Evolutionary conservation across 2,888 invertebrate species (phyloP).

Genomic region (Chironomus tentans): DNA sequence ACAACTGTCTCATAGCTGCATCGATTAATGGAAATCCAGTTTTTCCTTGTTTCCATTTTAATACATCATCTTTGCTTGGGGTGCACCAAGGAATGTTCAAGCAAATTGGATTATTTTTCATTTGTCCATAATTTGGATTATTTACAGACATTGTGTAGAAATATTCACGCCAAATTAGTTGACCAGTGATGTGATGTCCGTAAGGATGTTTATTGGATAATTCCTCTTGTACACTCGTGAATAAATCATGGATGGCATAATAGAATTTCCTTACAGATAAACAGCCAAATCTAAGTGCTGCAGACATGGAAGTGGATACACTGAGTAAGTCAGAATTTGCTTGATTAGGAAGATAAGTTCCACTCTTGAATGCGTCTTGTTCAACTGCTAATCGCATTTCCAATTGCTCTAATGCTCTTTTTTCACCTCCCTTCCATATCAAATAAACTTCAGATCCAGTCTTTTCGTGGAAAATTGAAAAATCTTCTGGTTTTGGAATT

Average conservation of each 20-base stretch:
- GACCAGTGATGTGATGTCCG: conserved; percentile 44
- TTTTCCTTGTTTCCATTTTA: conserved; percentile 51
- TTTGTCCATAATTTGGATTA: conserved; percentile 58
- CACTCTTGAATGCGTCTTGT: conserved; percentile 45
- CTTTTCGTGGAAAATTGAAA: conserved; percentile 46
- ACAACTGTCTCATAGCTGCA: conserved; percentile 62
- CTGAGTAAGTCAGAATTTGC: conserved; percentile 57
- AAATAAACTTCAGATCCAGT: conserved; percentile 36
- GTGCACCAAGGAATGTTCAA: conserved; percentile 59
- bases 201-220: conserved; percentile 32
- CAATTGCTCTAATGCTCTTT: conserved; percentile 49
- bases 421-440: conserved; percentile 60
- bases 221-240: conserved; percentile 45
- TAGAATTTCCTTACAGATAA: conserved; percentile 62
- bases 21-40: conserved; percentile 67
- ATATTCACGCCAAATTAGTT: conserved; percentile 67
- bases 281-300: conserved; percentile 62
- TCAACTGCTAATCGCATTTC: conserved; percentile 49
- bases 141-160: conserved; percentile 71
- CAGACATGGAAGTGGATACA: conserved; percentile 58
- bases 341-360: conserved; percentile 59
- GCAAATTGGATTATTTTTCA: conserved; percentile 62
- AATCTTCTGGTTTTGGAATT: conserved; percentile 50
- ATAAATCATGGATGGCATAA: conserved; percentile 60
- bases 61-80: conserved; percentile 45